phyloP scores from a whole-genome alignment of 2,113 vertebrate species.

The Tringa solitaria region DNA sequence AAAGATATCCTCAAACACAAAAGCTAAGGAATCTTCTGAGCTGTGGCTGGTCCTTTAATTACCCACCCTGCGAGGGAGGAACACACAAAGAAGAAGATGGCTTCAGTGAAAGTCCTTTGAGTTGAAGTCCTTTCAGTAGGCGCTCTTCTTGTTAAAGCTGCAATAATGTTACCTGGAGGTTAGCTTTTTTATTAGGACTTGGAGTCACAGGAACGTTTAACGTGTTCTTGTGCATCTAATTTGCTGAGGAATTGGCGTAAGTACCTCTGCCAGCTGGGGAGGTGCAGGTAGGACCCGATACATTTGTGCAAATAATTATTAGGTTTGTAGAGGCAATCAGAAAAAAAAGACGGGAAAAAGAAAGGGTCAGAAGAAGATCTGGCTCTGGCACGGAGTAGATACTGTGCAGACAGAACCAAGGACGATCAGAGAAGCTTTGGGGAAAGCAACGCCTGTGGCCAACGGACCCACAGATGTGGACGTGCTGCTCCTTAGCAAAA shows the following conservation, averaged over 20 bases:
- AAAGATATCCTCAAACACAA: conserved; percentile 11
- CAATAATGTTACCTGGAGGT: conserved; percentile 18
- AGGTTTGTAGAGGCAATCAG: not conserved
- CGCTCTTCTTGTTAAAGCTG: conserved; percentile 3
- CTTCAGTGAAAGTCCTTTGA: conserved; percentile 43
- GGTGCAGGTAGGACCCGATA: not conserved
- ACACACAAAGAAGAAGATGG: conserved; percentile 4
- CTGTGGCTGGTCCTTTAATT: conserved; percentile 51
- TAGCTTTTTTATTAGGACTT: not conserved
- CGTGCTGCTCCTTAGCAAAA: not conserved
- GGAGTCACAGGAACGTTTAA: not conserved
- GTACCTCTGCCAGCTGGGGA: not conserved
- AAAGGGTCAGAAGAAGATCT: not conserved
- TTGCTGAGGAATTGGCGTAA: not conserved
- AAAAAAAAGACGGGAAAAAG: not conserved
- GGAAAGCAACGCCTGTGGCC: not conserved
- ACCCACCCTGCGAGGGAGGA: conserved; percentile 3
- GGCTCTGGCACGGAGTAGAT: not conserved
- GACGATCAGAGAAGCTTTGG: not conserved
- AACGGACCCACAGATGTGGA: accelerated
- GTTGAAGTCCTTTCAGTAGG: not conserved
- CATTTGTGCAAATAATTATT: not conserved
- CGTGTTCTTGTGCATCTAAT: not conserved
- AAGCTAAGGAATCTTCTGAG: conserved; percentile 28
- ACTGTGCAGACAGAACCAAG: not conserved